phyloP scores from a whole-genome alignment of 2,797 vertebrate genomes.

The Diplodus sargus region DNA sequence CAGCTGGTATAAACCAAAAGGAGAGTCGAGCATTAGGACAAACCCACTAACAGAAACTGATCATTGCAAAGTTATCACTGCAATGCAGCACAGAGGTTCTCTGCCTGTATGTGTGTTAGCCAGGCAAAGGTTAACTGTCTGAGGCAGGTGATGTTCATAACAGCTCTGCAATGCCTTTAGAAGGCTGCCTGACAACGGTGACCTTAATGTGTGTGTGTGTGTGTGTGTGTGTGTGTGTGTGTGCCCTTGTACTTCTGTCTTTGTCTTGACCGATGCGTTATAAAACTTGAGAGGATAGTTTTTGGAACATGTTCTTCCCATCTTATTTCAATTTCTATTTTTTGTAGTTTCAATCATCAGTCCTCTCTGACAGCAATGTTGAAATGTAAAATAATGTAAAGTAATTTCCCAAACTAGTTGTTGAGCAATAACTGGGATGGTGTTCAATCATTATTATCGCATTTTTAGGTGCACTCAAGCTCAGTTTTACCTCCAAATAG shows the following conservation, averaged over 20 bases:
- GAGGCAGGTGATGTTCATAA: constrained; percentile 47
- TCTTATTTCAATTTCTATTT: neutral
- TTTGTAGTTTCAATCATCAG: neutral
- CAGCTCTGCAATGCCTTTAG: constrained; percentile 15
- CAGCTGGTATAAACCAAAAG: constrained; percentile 1
- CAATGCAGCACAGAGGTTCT: constrained; percentile 23
- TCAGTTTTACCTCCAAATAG: neutral
- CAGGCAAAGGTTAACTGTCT: constrained; percentile 44
- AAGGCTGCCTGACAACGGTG: constrained; percentile 29
- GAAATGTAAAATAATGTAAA: no score
- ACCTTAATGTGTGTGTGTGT: constrained; percentile 26
- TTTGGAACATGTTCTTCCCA: neutral
- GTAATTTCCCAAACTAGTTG: no score
- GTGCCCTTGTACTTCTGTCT: neutral
- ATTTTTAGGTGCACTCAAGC: no score
- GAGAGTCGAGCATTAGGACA: constrained; percentile 7
- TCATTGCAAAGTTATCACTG: constrained; percentile 32
- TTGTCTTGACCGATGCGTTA: neutral
- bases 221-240: neutral
- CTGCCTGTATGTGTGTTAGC: neutral
- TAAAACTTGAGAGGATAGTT: neutral
- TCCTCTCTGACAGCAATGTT: neutral
- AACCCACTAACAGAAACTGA: neutral
- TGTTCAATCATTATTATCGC: no score
- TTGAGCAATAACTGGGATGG: no score